Evolutionary conservation across 1,140 invertebrate genomes (phyloP).

Genomic region (Cephus cinctus): DNA sequence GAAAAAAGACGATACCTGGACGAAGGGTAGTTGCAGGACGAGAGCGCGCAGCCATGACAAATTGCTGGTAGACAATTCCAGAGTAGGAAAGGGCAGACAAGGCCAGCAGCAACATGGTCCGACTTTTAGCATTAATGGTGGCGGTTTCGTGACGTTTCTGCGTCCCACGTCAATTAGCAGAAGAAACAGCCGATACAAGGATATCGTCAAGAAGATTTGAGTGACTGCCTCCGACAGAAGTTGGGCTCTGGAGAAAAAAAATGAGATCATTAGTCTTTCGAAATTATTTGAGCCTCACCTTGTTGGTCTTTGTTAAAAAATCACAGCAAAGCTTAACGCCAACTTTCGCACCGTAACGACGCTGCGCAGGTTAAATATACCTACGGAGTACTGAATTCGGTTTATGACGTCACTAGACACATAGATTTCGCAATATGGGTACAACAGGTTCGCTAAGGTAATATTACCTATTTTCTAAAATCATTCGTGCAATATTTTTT

Average conservation of each 20-base stretch:
- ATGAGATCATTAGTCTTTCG: constrained; percentile 14
- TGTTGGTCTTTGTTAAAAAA: too few species aligned
- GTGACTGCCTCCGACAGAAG: constrained; percentile 46
- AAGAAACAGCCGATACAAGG: constrained; percentile 49
- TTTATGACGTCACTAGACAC: too few species aligned
- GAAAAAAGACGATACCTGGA: too few species aligned
- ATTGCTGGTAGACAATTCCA: constrained; percentile 45
- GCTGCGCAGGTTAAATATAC: too few species aligned
- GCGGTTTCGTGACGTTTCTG: constrained; percentile 37
- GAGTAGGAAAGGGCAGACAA: constrained; percentile 46
- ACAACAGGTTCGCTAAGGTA: too few species aligned
- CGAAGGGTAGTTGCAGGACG: constrained; percentile 48
- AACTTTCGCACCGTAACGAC: too few species aligned
- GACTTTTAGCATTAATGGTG: constrained; percentile 39
- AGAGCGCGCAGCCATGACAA: constrained; percentile 45
- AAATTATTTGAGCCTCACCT: not conserved
- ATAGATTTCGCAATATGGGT: too few species aligned
- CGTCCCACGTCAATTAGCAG: constrained; percentile 44
- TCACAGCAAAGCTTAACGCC: too few species aligned
- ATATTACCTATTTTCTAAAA: too few species aligned
- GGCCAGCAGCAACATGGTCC: constrained; percentile 54
- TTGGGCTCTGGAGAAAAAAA: constrained; percentile 36
- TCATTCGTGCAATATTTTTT: too few species aligned
- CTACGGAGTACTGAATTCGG: too few species aligned
- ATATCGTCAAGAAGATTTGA: constrained; percentile 46